phyloP scores from a whole-genome alignment of 2,888 invertebrate species.

The Xestia ashworthii region DNA sequence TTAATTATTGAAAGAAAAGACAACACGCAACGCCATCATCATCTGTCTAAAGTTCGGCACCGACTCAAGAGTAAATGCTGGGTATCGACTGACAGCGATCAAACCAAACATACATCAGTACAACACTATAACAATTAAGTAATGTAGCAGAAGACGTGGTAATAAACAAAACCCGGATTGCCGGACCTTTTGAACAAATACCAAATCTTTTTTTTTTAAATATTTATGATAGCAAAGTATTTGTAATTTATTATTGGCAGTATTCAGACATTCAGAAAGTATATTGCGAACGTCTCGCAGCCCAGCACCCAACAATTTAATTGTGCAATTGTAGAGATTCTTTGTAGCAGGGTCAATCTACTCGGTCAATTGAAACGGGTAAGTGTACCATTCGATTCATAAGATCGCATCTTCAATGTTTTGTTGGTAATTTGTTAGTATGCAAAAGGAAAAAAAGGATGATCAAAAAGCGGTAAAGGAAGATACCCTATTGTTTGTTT shows the following conservation, averaged over 20 bases:
- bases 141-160: not conserved
- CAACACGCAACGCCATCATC: not conserved
- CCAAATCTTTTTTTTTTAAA: not conserved
- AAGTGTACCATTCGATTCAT: slow-evolving; percentile 12
- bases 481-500: not conserved
- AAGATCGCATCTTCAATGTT: not conserved
- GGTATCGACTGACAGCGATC: not conserved
- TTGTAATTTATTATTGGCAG: not conserved
- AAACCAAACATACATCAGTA: not conserved
- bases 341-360: slow-evolving; percentile 18
- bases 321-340: slow-evolving; percentile 28
- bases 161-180: not conserved
- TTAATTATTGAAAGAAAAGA: not conserved
- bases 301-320: slow-evolving; percentile 16
- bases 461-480: not conserved
- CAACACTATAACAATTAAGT: not conserved
- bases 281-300: not conserved
- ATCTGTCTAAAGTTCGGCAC: not conserved
- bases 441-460: not conserved
- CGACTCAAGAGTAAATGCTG: not conserved
- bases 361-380: slow-evolving; percentile 32
- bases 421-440: not conserved
- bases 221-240: not conserved
- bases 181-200: not conserved
- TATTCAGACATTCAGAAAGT: slow-evolving; percentile 8